Base-by-base conservation (phyloP, 2,888 invertebrate genomes). In the Tipula unca region DNA sequence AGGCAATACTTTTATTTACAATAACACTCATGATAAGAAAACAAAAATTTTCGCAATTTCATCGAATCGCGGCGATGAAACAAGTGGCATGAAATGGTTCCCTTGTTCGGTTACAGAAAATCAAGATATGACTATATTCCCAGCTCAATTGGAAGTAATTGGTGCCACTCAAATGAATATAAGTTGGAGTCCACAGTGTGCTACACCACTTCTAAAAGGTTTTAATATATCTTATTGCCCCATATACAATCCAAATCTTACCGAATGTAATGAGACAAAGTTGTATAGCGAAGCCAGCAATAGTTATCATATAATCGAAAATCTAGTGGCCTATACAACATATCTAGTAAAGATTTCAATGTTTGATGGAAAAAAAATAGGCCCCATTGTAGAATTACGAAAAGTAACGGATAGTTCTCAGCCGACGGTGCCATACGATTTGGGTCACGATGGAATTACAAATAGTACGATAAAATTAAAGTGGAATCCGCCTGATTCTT, bases 1-100 rank as follows among this genome's bases (percentile, higher is more conserved):
- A 2, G 42, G 82, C 17, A 85, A 54, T 20, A 84, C 39, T 25
- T 32, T 82, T 82, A 25, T 29, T 48, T 85, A 91, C 91, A 86
- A 93, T 93, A 39, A 95, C 94, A 88, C 95, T 95, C 88, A 86
- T 17, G 32, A 83, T 83, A 32, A 32, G 8, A 83, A 83, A 32
- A n/a, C 83, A 5, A 83, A 83, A 36, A 87, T 86, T 84, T 95
- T 96, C 91, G 96, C 95, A 2, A 95, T 96, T 88, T 93, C 96
- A 5, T 94, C 95, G 0, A 95, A 96, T 88, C 93, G 93, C n/a
- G 90, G 91, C 0, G 90, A 89, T 17, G 92, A 92, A 87, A 95
- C 95, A 86, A 95, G 95, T 89, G 96, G 96, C 0, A 95, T 96
- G 94, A 92, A 93, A 3, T 96, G 96, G 96, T 95, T 95, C 6